A percentile compares a stretch with the other conserved stretches of the same genome.
Evolutionary conservation across 37 sponge, comb jelly and placozoan genomes (phyloP).

Genomic region (Cliona cf. orientalis): DNA sequence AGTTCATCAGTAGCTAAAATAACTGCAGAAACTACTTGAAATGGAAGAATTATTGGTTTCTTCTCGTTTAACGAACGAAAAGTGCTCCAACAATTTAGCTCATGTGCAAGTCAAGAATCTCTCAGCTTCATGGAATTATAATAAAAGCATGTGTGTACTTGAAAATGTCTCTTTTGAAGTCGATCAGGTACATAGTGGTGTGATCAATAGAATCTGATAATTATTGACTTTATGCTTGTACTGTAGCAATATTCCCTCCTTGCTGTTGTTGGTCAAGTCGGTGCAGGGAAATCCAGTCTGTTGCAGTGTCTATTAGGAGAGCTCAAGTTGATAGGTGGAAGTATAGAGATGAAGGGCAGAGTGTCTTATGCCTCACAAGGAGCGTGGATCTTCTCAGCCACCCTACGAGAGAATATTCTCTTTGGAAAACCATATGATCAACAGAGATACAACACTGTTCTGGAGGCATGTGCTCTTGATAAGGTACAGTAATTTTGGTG

Average conservation of each 20-base stretch:
- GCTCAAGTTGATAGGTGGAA: constrained; percentile 45
- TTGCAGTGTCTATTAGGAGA: constrained; percentile 74
- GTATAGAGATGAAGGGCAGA: constrained; percentile 41
- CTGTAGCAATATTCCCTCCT: constrained; percentile 31
- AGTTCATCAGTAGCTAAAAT: no score
- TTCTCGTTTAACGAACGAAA: no score
- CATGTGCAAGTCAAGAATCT: background rate
- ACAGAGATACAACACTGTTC: constrained; percentile 50
- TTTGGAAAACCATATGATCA: constrained; percentile 53
- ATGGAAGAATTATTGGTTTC: no score
- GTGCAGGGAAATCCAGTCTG: constrained; percentile 74
- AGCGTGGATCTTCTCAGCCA: constrained; percentile 81
- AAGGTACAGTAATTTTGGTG: constrained; percentile 48
- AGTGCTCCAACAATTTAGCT: no score
- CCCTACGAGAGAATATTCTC: constrained; percentile 76
- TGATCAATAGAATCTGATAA: background rate
- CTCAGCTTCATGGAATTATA: constrained; percentile 45
- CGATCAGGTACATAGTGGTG: constrained; percentile 12
- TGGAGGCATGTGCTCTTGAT: constrained; percentile 69
- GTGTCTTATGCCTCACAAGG: constrained; percentile 73
- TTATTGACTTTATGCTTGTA: background rate
- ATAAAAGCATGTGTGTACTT: constrained; percentile 2
- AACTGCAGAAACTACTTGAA: no score
- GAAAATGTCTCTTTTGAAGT: constrained; percentile 36
- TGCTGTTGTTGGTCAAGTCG: constrained; percentile 77